These are phyloP conservation scores for Sylvicola cinctus DNA, from an alignment of 2,888 invertebrate species.

Conservation along the genomic window DNA sequence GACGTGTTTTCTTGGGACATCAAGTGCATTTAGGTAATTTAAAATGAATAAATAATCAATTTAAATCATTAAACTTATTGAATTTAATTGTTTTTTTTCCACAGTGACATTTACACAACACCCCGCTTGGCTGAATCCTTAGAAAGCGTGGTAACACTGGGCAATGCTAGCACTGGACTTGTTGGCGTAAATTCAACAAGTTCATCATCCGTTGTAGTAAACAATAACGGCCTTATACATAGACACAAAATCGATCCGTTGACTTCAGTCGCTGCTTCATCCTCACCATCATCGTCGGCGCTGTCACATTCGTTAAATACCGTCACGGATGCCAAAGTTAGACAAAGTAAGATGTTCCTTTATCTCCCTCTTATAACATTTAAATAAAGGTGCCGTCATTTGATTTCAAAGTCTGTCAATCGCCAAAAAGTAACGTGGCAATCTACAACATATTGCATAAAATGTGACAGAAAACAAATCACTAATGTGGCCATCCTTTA, in stretches of 20 bases:
- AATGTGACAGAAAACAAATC: no score
- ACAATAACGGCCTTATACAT: constrained; percentile 9
- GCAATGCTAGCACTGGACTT: constrained; percentile 7
- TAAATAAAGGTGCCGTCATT: no score
- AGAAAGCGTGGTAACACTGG: constrained; percentile 10
- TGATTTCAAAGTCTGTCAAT: no score
- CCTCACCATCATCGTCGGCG: constrained; percentile 8
- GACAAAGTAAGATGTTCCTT: constrained; percentile 7
- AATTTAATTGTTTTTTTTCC: constrained; percentile 1
- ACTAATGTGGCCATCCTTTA: no score
- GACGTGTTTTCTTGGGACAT: constrained; percentile 45
- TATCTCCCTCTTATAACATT: no score
- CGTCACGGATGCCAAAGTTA: constrained; percentile 8
- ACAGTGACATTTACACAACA: constrained; percentile 24
- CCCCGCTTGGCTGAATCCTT: constrained; percentile 22
- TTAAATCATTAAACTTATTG: background rate
- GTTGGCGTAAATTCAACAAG: constrained; percentile 1
- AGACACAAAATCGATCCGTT: constrained; percentile 22
- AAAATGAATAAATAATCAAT: no score
- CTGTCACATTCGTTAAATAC: constrained; percentile 11
- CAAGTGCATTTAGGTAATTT: constrained; percentile 48
- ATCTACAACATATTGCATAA: no score
- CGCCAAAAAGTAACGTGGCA: no score
- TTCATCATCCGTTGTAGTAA: constrained; percentile 14
- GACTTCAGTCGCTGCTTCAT: constrained; percentile 17